Conservation (phyloP, 2,888 invertebrate species). For the Tetragonula carbonaria region DNA sequence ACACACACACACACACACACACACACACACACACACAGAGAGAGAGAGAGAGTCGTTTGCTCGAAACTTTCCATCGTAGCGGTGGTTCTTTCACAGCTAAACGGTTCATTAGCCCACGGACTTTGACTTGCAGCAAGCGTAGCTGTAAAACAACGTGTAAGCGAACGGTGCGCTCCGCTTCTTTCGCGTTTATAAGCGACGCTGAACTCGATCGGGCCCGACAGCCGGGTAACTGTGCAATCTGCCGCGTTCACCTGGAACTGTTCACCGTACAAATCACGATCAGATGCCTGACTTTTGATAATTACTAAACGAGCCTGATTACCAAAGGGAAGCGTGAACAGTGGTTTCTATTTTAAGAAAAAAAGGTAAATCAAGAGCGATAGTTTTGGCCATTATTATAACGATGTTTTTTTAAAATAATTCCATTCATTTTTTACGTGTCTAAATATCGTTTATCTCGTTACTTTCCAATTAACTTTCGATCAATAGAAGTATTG, state of each 20-base stretch:
- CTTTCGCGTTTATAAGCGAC: not conserved
- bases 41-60: not conserved
- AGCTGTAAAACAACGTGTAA: slow-evolving; percentile 26
- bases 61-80: slow-evolving; percentile 29
- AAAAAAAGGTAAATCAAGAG: too few relatives aligned
- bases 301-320: not conserved
- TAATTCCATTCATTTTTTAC: too few relatives aligned
- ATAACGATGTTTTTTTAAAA: too few relatives aligned
- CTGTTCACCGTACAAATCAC: too few relatives aligned
- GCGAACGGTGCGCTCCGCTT: not conserved
- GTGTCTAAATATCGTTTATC: too few relatives aligned
- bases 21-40: too few relatives aligned
- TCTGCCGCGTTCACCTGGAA: not conserved
- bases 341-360: not conserved
- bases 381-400: too few relatives aligned
- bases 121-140: slow-evolving; percentile 11
- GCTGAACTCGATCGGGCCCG: not conserved
- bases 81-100: slow-evolving; percentile 22
- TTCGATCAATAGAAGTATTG: too few relatives aligned
- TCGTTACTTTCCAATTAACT: too few relatives aligned
- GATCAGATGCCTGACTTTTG: not conserved
- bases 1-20: too few relatives aligned
- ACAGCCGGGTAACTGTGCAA: not conserved
- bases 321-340: not conserved
- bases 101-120: slow-evolving; percentile 34